These are phyloP conservation scores for Phalanger gymnotis DNA, from an alignment of 2,797 vertebrate genomes.

Conservation along the genomic window DNA sequence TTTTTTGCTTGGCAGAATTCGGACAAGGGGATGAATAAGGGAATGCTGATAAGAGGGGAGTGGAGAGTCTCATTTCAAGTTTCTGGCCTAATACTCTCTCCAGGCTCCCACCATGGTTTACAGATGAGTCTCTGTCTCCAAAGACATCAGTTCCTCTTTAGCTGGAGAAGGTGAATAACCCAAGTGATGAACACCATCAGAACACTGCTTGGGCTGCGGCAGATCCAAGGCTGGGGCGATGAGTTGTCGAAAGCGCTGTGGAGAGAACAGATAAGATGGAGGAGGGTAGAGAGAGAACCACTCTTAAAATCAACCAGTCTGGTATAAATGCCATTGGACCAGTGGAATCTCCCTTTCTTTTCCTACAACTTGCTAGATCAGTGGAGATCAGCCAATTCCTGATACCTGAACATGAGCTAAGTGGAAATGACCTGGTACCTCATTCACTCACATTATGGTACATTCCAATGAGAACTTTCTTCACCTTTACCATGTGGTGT, in stretches of 20 bases:
- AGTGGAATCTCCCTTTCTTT: neutral
- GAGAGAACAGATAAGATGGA: conserved; percentile 47
- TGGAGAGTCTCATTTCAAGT: neutral
- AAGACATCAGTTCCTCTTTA: conserved; percentile 77
- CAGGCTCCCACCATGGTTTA: conserved; percentile 53
- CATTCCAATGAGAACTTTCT: neutral
- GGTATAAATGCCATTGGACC: neutral
- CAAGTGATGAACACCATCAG: neutral
- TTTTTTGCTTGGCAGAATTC: conserved; percentile 17
- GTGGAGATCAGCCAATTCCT: neutral
- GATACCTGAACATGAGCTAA: neutral
- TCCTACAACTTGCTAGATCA: neutral
- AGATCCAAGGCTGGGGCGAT: conserved; percentile 81
- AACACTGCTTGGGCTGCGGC: conserved; percentile 71
- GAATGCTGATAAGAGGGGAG: neutral
- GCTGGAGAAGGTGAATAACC: neutral
- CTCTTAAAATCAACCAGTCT: neutral
- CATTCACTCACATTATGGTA: neutral
- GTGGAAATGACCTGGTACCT: neutral
- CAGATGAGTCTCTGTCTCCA: conserved; percentile 85
- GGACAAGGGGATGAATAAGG: neutral
- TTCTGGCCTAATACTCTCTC: conserved; percentile 3
- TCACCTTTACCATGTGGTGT: neutral
- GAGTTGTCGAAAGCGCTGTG: conserved; percentile 83
- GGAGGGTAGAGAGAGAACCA: neutral